Evolutionary conservation across 1,140 invertebrate species (phyloP).

Genomic region (Pentalonia nigronervosa): DNA sequence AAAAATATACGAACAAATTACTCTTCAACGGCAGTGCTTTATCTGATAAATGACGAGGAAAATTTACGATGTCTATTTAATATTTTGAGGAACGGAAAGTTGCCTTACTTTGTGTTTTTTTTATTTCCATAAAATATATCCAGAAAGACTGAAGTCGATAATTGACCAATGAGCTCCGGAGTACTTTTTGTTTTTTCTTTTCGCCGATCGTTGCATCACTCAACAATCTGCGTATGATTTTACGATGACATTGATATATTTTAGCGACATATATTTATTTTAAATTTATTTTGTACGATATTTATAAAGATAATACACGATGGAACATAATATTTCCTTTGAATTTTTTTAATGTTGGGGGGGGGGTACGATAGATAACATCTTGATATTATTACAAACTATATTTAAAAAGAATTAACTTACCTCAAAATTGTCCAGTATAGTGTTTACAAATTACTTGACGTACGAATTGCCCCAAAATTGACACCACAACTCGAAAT

Average conservation of each 20-base stretch:
- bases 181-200: background rate
- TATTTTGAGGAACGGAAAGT: background rate
- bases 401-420: no score
- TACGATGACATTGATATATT: background rate
- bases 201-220: background rate
- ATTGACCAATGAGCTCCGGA: background rate
- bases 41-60: no score
- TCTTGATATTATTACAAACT: background rate
- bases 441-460: no score
- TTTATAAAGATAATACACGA: background rate
- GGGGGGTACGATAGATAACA: no score
- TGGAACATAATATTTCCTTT: background rate
- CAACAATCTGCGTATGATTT: background rate
- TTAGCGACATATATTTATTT: background rate
- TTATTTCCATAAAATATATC: background rate
- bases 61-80: background rate
- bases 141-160: background rate
- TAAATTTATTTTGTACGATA: background rate
- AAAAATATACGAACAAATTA: background rate
- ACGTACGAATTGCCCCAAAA: no score
- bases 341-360: background rate
- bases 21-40: no score
- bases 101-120: background rate
- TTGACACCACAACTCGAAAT: no score
- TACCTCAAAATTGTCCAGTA: no score